Base-by-base conservation (phyloP, 2,888 invertebrate species). In the Tineola bisselliella region DNA sequence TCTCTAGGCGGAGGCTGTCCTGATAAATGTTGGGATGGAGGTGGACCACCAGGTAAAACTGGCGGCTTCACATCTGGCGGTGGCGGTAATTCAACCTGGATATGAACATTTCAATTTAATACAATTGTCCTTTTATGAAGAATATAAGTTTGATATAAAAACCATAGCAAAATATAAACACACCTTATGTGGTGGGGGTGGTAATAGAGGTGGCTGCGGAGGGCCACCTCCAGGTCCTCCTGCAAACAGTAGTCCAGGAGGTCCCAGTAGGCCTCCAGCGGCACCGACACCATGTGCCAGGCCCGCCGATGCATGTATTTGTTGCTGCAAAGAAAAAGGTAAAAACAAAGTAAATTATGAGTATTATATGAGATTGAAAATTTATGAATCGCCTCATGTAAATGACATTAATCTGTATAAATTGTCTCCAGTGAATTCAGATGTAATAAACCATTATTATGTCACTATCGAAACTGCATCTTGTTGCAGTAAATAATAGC, bases 241-340 rank as follows among this genome's bases (percentile, higher is more conserved):
- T 38, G 84, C 86, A 70, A 89, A 89, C 67, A 88, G 72, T 63
- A 79, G 66, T 17, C 81, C 82, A 0, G 82, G 84, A 8, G 82
- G 79, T 66, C 90, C 86, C 63, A 89, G 82, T 69, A 89, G 79
- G n/a, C 88, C 89, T 65, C 92, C 92, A 57, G 75, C 77, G 0
- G 72, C 76, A 0, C 71, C 77, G 33, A 80, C 79, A 0, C 84
- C 86, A 65, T 84, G 82, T 52, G 82, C 76, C 63, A 84, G 89
- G 68, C 94, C 90, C 75, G 94, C 94, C 73, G 94, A 93, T 67
- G 94, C 94, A 82, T 95, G 95, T 86, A 95, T 94, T 89, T 95
- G 95, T 91, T 95, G 95, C 94, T 95, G 88, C 60, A 78, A 69
- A 64, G 64, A 70, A 31, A 4, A n/a, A n/a, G n/a, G n/a, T n/a